A percentile compares a stretch with the other conserved stretches of the same genome.
Conservation (phyloP, 2,113 vertebrate genomes). For the Phoenicopterus ruber region DNA sequence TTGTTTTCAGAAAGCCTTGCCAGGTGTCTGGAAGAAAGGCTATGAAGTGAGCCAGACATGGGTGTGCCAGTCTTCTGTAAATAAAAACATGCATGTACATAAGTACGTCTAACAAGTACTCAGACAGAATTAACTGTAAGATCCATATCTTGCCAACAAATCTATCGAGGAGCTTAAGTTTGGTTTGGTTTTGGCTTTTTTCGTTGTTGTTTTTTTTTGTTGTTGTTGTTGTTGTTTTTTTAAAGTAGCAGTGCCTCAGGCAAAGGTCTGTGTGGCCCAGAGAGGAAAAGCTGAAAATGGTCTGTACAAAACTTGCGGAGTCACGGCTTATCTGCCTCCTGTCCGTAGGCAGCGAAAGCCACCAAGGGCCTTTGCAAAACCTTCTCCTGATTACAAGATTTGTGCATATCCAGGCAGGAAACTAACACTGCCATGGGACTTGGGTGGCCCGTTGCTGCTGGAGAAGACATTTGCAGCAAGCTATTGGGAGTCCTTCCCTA, state of each 20-base stretch:
- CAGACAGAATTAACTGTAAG: constrained; percentile 37
- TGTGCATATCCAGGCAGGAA: background rate
- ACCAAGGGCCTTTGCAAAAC: background rate
- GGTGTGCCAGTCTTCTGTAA: constrained; percentile 33
- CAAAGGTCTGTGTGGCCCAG: background rate
- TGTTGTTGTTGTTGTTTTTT: too few relatives aligned
- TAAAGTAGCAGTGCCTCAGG: background rate
- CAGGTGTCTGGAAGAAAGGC: constrained; percentile 14
- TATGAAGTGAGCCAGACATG: constrained; percentile 8
- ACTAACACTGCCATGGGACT: background rate
- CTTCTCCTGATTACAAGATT: background rate
- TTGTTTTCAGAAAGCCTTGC: background rate
- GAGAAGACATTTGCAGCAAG: background rate
- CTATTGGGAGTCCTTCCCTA: background rate
- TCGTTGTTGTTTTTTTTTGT: background rate
- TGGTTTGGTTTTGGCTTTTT: too few relatives aligned
- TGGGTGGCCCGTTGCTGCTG: background rate
- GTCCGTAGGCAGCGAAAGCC: background rate
- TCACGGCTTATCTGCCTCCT: background rate
- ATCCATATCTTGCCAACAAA: constrained; percentile 28
- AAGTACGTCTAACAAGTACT: background rate
- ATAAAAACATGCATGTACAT: constrained; percentile 24
- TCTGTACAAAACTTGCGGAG: background rate
- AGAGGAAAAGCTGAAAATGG: constrained; percentile 15
- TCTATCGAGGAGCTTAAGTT: background rate